Evolutionary conservation across 92 coral and sea anemone genomes (phyloP).

Genomic region (Epizoanthus illoricatus): DNA sequence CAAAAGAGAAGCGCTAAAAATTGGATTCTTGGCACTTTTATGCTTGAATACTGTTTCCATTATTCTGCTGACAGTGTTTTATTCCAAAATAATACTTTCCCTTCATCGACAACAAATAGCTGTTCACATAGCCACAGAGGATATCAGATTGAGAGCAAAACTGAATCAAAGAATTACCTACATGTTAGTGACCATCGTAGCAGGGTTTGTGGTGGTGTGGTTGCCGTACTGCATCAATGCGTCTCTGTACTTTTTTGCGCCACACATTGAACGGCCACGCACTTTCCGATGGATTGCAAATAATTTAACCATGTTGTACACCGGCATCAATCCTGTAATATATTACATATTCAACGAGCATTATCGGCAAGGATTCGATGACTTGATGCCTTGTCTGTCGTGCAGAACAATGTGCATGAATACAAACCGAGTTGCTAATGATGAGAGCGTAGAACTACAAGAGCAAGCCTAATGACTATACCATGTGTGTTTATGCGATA

Average conservation of each 20-base stretch:
- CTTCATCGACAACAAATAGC: neutral
- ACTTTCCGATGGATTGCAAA: slow-evolving; percentile 1
- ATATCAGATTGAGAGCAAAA: neutral
- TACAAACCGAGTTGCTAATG: too few species aligned
- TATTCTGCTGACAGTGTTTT: neutral
- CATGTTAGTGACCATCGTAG: neutral
- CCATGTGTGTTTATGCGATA: too few species aligned
- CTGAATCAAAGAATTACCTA: neutral
- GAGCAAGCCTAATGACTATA: too few species aligned
- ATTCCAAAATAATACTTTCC: neutral
- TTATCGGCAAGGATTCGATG: neutral
- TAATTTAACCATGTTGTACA: slow-evolving; percentile 2
- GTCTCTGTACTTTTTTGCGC: neutral
- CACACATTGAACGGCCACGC: neutral
- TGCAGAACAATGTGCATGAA: neutral
- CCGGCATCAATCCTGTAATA: neutral
- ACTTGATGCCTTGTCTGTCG: neutral
- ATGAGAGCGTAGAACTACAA: too few species aligned
- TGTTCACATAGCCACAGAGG: neutral
- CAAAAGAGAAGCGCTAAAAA: neutral
- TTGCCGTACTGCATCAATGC: neutral
- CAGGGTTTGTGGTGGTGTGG: neutral
- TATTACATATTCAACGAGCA: neutral
- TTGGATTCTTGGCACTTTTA: neutral
- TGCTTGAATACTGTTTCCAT: neutral